Evolutionary conservation across 2,113 vertebrate species (phyloP).

Genomic region (Elephas maximus): DNA sequence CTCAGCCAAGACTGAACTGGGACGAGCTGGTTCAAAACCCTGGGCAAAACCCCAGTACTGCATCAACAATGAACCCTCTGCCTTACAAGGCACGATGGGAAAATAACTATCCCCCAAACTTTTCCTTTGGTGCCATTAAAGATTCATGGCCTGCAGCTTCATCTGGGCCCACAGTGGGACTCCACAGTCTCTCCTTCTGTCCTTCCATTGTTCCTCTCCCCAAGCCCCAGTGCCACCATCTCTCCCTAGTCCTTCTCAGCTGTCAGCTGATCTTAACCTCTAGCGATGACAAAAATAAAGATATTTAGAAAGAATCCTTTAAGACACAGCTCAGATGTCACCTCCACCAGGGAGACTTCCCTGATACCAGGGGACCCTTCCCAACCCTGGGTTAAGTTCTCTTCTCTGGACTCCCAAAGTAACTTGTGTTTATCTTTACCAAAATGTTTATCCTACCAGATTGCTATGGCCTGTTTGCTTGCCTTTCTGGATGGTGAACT

Average conservation of each 20-base stretch:
- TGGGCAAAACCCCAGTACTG: background rate
- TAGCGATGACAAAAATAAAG: background rate
- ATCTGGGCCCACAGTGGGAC: background rate
- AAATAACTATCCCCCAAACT: background rate
- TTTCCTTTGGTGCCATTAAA: background rate
- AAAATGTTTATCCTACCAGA: background rate
- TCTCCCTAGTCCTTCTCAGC: background rate
- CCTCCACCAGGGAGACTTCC: background rate
- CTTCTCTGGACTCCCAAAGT: too few relatives aligned
- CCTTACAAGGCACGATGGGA: background rate
- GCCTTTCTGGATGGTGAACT: background rate
- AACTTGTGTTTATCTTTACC: background rate
- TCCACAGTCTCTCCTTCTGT: background rate
- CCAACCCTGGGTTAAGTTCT: background rate
- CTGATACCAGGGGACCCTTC: background rate
- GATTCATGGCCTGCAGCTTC: background rate
- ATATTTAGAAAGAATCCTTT: background rate
- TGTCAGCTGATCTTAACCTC: background rate
- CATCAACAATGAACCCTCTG: accelerated
- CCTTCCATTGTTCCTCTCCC: background rate
- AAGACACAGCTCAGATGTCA: background rate
- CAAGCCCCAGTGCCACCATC: background rate
- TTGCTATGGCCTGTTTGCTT: too few relatives aligned
- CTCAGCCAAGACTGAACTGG: too few relatives aligned
- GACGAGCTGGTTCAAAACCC: too few relatives aligned